Evolutionary conservation across 2,888 invertebrate species (phyloP).

Genomic region (Drosophila borborema): DNA sequence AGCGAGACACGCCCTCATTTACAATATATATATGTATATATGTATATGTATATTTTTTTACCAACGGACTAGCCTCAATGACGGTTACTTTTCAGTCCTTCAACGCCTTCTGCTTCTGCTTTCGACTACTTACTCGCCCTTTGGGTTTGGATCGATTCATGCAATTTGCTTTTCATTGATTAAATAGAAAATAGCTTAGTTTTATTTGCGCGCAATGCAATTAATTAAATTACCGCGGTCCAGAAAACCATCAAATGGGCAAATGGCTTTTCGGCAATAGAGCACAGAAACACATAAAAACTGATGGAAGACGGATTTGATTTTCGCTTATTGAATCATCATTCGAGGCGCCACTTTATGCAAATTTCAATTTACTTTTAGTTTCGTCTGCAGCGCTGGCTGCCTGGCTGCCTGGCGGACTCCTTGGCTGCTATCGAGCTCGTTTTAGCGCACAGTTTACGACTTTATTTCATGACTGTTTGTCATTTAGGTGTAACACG

Average conservation of each 20-base stretch:
- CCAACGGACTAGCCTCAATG: conserved; percentile 56
- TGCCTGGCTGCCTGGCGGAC: neutral
- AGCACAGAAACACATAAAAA: conserved; percentile 29
- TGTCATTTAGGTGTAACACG: conserved; percentile 77
- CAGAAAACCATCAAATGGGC: conserved; percentile 40
- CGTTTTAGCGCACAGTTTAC: conserved; percentile 61
- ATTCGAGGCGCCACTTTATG: conserved; percentile 60
- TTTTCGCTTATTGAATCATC: conserved; percentile 71
- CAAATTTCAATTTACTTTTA: conserved; percentile 68
- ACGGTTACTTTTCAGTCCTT: conserved; percentile 21
- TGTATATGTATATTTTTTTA: neutral
- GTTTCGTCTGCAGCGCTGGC: conserved; percentile 11
- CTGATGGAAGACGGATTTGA: conserved; percentile 32
- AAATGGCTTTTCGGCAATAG: conserved; percentile 25
- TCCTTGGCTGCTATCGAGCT: conserved; percentile 37
- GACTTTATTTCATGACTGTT: conserved; percentile 75
- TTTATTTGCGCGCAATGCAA: conserved; percentile 67
- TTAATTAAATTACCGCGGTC: conserved; percentile 69
- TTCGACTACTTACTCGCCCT: neutral
- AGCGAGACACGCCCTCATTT: conserved; percentile 35
- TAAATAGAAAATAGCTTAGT: conserved; percentile 74
- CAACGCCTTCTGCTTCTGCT: conserved; percentile 3
- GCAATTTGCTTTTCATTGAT: conserved; percentile 69
- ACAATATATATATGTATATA: conserved; percentile 10
- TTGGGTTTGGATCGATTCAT: conserved; percentile 21